These are phyloP conservation scores for Stramonita haemastoma DNA, from an alignment of 2,888 invertebrate species.

Conservation along the genomic window DNA sequence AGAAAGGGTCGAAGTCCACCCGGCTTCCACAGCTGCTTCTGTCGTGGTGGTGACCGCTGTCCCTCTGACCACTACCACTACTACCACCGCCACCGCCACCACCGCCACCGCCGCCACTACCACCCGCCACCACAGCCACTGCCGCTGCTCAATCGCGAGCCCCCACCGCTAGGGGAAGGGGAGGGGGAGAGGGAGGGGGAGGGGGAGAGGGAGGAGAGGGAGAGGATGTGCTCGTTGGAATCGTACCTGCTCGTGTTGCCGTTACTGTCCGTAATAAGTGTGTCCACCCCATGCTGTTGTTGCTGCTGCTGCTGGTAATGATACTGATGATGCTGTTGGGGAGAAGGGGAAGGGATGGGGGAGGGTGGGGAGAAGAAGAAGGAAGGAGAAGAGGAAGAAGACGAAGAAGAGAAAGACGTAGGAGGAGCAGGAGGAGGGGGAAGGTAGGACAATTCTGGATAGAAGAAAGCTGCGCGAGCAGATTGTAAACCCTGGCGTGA, in stretches of 20 bases:
- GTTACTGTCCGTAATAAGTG: conserved; percentile 35
- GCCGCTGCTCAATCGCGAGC: not conserved
- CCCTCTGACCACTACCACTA: not conserved
- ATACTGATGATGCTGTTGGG: too few species aligned
- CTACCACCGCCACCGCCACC: too few species aligned
- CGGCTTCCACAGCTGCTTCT: not conserved
- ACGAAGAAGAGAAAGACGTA: not conserved
- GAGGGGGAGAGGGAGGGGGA: not conserved
- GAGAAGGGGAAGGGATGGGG: not conserved
- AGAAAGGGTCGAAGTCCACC: not conserved
- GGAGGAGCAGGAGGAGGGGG: not conserved
- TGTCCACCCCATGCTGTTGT: conserved; percentile 4
- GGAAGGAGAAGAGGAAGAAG: not conserved
- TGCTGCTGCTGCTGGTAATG: too few species aligned
- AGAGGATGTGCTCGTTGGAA: not conserved
- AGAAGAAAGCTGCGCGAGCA: not conserved
- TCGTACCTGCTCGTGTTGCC: conserved; percentile 34
- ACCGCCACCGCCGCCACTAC: too few species aligned
- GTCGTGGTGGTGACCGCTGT: too few species aligned
- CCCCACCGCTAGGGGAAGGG: not conserved
- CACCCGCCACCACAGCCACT: too few species aligned
- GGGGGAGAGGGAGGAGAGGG: not conserved
- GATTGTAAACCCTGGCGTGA: not conserved
- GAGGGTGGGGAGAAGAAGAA: not conserved
- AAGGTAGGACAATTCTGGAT: not conserved